Percentiles rank a stretch among this genome's conserved stretches.
Conservation (phyloP, 64 coral and sea anemone genomes). For the Pocillopora verrucosa region DNA sequence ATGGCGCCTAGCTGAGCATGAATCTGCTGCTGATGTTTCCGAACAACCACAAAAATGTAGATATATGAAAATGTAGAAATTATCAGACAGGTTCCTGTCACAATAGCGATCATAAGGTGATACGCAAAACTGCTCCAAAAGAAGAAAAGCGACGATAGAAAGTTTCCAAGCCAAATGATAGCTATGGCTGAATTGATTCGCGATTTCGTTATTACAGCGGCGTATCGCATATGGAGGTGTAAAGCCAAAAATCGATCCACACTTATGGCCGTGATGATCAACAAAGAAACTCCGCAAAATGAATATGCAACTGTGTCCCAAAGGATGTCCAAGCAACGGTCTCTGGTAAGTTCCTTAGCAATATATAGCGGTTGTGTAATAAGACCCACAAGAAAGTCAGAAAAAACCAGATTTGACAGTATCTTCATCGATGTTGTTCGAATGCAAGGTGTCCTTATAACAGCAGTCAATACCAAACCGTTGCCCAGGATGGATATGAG, state of each 20-base stretch:
- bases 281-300: constrained; percentile 55
- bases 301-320: not conserved
- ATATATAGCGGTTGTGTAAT: constrained; percentile 4
- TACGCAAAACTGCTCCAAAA: constrained; percentile 1
- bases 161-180: constrained; percentile 36
- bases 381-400: constrained; percentile 18
- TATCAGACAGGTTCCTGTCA: not conserved
- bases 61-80: constrained; percentile 26
- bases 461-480: not conserved
- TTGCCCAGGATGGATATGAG: not conserved
- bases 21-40: constrained; percentile 41
- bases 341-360: not conserved
- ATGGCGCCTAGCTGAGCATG: not conserved
- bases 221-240: constrained; percentile 30
- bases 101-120: not conserved
- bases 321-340: not conserved
- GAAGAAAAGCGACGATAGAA: not conserved
- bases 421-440: not conserved
- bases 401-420: not conserved
- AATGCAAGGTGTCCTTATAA: not conserved
- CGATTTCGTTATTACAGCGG: not conserved
- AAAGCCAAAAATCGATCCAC: constrained; percentile 47
- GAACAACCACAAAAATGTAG: constrained; percentile 35
- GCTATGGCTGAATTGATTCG: not conserved
- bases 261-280: constrained; percentile 31